Base-by-base conservation (phyloP, 2,797 vertebrate species). In the Melanotaenia nigrans region DNA sequence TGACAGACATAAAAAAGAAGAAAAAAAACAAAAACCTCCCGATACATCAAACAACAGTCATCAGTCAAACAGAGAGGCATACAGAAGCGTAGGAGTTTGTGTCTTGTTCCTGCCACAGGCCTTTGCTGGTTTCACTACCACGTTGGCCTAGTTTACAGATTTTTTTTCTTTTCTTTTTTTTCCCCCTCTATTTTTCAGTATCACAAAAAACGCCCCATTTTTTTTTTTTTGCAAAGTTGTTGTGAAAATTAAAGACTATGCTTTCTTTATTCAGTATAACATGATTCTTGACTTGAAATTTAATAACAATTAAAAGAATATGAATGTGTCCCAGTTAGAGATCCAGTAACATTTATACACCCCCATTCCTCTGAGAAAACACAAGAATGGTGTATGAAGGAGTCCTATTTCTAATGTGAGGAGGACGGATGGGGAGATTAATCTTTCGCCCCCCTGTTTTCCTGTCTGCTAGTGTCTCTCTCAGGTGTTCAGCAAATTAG, bases 401-500 rank as follows among this genome's bases (percentile, higher is more conserved):
- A 54, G 40, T 25, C 25, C 70, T 61, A 38, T 71, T 22, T 53
- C 59, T 58, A 62, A 75, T 71, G 42, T 73, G 67, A 70, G 62
- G 74, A 61, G 32, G 56, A 83, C 35, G 36, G 55, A 60, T 38
- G 49, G 64, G 55, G 22, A 77, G 55, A 56, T 75, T 16, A 45
- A 70, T 81, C 73, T 62, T 69, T 60, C 8, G 13, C 51, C 13
- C 32, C 33, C 30, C 60, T 67, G 71, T 68, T 49, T 60, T 30
- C 25, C 68, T 60, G 60, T 42, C 32, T 20, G 5, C 20, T 20
- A 13, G 62, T 82, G 75, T 87, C 79, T 78, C 73, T 89, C 73
- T 79, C 78, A 77, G 82, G 83, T 80, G 81, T 90, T 92, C 76
- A 90, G 84, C 89, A 92, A 90, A 91, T 93, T 93, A 92, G 77